A percentile compares a stretch with the other conserved stretches of the same genome.
Conservation (phyloP, 2,113 vertebrate genomes). For the Tenrec ecaudatus region DNA sequence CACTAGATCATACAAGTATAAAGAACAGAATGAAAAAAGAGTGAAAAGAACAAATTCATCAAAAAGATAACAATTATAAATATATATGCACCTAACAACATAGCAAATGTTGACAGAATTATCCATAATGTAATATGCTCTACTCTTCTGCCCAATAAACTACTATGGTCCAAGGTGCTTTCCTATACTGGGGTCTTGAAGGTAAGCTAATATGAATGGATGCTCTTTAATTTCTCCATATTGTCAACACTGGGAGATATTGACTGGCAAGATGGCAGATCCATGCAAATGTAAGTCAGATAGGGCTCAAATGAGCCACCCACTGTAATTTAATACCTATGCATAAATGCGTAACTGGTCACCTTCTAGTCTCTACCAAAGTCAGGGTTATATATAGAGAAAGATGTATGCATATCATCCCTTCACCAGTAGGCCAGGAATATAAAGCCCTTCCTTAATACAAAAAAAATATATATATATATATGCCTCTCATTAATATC, state of each 20-base stretch:
- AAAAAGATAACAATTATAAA: not conserved
- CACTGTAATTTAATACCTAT: not conserved
- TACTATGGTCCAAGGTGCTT: too few relatives aligned
- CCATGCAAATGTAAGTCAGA: too few relatives aligned
- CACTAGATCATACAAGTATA: not conserved
- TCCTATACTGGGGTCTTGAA: too few relatives aligned
- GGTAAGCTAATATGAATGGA: too few relatives aligned
- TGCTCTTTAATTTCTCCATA: too few relatives aligned
- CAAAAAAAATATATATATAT: too few relatives aligned
- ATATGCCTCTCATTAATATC: not conserved
- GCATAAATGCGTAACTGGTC: not conserved
- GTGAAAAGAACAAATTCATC: not conserved
- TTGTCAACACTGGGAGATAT: too few relatives aligned
- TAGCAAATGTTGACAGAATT: too few relatives aligned
- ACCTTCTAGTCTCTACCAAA: conserved; percentile 9
- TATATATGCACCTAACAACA: too few relatives aligned
- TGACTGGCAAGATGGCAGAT: too few relatives aligned
- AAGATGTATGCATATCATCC: not conserved
- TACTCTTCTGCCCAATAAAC: too few relatives aligned
- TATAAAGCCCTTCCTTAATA: conserved; percentile 7
- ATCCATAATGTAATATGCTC: too few relatives aligned
- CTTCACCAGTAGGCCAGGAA: not conserved
- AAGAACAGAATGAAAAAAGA: conserved; percentile 15
- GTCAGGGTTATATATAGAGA: not conserved
- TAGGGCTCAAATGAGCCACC: not conserved